Evolutionary conservation across 1,140 invertebrate genomes (phyloP), one percentile per base, ranked within the genome.

Genomic region (Belonocnema kinseyi): DNA sequence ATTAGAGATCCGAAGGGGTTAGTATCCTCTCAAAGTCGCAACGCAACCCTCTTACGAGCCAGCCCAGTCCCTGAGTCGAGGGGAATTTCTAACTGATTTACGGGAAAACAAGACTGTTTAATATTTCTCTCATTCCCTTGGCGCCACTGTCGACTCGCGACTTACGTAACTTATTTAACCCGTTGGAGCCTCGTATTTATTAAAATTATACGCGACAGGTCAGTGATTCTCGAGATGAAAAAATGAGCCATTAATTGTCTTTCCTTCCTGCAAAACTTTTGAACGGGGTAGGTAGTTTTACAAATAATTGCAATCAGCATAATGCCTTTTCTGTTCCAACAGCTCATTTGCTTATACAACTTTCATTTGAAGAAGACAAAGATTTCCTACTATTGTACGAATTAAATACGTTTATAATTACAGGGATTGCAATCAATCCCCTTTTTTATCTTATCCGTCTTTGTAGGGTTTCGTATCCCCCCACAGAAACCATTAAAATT

Each of bases 21-120:
- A 79, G 71, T 56, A 76, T 77, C 85, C 85, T 86, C 82, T 83
- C 82, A 78, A 86, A 88, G 82, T 82, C 73, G 77, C 40, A n/a
- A 81, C 82, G 75, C 86, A 79, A 85, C 85, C 85, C 86, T 87
- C 86, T 75, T 77, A 51, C 79, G 76, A 80, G 79, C 74, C 74
- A 73, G 77, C 84, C 75, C 82, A 66, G 21, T 14, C 83, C 83
- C 80, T 84, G 79, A 81, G 82, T 81, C 82, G 85, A 85, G 88
- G 86, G 87, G 88, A 86, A 88, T 87, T 89, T 88, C 90, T 89
- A 89, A 90, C 89, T 91, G 90, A 91, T 91, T 91, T 91, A 90
- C 88, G 88, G 86, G 90, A 90, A 91, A 91, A 91, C 90, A 90
- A 91, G 89, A 86, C 89, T 90, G 87, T 89, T 90, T 90, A 90